These are phyloP conservation scores for Poeciliopsis presidionis DNA, from an alignment of 2,797 vertebrate species.

Conservation along the genomic window DNA sequence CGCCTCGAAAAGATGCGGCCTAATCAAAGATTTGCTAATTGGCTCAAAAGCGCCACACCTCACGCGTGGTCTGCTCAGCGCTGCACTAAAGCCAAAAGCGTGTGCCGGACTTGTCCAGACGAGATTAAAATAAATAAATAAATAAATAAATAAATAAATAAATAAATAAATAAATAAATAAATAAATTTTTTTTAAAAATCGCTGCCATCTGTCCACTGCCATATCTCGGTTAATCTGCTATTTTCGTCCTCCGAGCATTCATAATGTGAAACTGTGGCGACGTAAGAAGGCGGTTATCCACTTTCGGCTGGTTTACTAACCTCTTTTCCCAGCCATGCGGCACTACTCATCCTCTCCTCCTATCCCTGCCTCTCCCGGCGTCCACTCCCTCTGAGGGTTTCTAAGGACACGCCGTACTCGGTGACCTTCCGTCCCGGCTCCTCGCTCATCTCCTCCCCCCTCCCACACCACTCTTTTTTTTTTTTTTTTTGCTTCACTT, in stretches of 20 bases:
- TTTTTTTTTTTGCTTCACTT: constrained; percentile 21
- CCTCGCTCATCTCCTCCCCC: constrained; percentile 28
- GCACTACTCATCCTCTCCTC: constrained; percentile 71
- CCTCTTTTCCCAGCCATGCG: constrained; percentile 71
- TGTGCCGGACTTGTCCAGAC: constrained; percentile 60
- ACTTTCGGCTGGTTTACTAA: constrained; percentile 79
- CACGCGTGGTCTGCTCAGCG: constrained; percentile 1
- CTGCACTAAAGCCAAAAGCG: constrained; percentile 53
- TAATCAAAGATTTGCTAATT: constrained; percentile 61
- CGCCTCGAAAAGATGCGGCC: constrained; percentile 28
- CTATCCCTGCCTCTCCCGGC: constrained; percentile 53
- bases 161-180: too few relatives aligned
- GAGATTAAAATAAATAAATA: constrained; percentile 43
- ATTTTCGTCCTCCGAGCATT: constrained; percentile 67
- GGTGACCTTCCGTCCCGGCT: constrained; percentile 49
- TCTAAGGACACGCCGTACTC: constrained; percentile 72
- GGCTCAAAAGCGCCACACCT: constrained; percentile 47
- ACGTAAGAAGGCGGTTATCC: constrained; percentile 65
- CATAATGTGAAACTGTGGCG: constrained; percentile 60
- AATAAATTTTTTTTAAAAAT: constrained; percentile 15
- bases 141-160: constrained; percentile 4
- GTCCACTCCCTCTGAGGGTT: constrained; percentile 62
- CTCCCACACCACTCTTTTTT: constrained; percentile 9
- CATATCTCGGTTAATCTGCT: constrained; percentile 73
- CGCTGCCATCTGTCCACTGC: constrained; percentile 65